These are phyloP conservation scores for Murina feae DNA, from an alignment of 2,113 vertebrate genomes.

Conservation along the genomic window DNA sequence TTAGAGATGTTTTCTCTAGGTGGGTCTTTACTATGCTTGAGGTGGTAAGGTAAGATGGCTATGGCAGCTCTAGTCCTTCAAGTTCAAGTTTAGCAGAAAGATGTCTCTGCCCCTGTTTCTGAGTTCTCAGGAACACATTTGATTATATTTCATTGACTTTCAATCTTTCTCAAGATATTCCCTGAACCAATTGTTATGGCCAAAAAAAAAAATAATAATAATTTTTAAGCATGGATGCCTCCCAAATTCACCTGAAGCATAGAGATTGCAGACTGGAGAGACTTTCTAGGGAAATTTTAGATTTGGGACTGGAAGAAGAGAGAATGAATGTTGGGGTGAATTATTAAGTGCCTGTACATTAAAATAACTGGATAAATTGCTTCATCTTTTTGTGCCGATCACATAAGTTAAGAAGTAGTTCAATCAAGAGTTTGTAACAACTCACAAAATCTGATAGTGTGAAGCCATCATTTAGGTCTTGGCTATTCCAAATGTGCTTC, in stretches of 20 bases:
- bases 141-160: neutral
- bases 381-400: neutral
- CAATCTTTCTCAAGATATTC: neutral
- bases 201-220: no score
- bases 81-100: neutral
- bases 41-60: neutral
- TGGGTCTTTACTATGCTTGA: no score
- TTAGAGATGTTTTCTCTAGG: neutral
- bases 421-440: neutral
- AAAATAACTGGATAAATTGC: neutral
- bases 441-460: neutral
- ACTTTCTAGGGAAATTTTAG: neutral
- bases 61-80: neutral
- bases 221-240: neutral
- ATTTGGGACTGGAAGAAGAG: neutral
- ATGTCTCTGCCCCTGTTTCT: neutral
- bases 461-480: neutral
- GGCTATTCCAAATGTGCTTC: neutral
- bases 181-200: neutral
- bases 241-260: neutral
- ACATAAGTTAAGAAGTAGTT: conserved; percentile 5
- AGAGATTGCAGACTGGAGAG: neutral
- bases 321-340: neutral
- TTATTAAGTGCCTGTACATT: neutral
- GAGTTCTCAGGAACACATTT: neutral